These are phyloP conservation scores for Pteromalus puparum DNA, from an alignment of 1,140 invertebrate genomes.

Conservation along the genomic window DNA sequence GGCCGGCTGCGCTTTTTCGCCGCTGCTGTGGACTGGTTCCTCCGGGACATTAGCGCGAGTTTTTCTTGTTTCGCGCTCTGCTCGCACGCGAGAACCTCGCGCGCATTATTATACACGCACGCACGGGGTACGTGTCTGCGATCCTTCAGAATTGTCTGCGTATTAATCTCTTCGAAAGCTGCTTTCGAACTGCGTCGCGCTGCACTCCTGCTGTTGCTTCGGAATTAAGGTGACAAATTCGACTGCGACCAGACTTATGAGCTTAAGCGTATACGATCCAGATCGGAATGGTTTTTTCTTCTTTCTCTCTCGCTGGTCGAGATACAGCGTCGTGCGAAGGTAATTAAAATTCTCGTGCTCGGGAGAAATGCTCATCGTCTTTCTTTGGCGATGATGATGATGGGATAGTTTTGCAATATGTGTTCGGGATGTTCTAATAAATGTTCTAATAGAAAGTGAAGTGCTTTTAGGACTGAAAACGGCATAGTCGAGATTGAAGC, in stretches of 20 bases:
- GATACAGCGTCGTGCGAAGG: no score
- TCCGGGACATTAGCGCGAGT: slow-evolving; percentile 10
- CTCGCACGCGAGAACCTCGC: background rate
- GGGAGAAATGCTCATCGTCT: no score
- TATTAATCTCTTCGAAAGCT: slow-evolving; percentile 44
- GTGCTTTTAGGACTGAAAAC: background rate
- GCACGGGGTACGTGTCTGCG: no score
- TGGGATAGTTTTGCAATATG: no score
- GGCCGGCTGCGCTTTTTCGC: background rate
- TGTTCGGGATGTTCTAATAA: no score
- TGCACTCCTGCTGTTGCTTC: background rate
- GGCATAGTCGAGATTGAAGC: background rate
- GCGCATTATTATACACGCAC: background rate
- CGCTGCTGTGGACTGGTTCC: slow-evolving; percentile 36
- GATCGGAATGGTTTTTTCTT: background rate
- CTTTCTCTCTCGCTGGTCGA: background rate
- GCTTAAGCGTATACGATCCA: slow-evolving; percentile 25
- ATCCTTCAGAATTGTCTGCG: background rate
- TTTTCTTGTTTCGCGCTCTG: background rate
- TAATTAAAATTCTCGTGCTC: no score
- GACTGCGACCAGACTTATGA: slow-evolving; percentile 20
- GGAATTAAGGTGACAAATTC: slow-evolving; percentile 43
- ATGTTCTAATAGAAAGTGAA: background rate
- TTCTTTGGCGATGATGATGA: no score
- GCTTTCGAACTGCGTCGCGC: slow-evolving; percentile 7